These are phyloP conservation scores for Dimorphilus gyrociliatus DNA, from an alignment of 2,888 invertebrate species.

Conservation along the genomic window DNA sequence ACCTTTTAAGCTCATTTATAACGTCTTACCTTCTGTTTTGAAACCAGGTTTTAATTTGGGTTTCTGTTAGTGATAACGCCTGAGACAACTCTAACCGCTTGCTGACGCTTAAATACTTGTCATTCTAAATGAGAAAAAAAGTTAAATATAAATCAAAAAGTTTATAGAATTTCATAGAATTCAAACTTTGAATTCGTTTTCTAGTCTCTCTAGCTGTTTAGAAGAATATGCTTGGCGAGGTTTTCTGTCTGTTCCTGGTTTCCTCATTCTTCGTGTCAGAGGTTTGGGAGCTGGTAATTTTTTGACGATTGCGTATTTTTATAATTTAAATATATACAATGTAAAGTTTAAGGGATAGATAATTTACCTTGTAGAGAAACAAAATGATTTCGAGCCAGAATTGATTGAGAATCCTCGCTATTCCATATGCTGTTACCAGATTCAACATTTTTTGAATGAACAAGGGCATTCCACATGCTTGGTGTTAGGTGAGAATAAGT, in stretches of 20 bases:
- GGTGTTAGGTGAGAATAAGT: too few relatives aligned
- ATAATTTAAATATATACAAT: too few relatives aligned
- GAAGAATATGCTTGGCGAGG: slow-evolving; percentile 91
- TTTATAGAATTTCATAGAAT: slow-evolving; percentile 2
- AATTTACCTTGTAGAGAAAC: too few relatives aligned
- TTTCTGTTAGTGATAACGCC: slow-evolving; percentile 69
- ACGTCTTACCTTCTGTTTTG: slow-evolving; percentile 53
- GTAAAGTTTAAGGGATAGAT: too few relatives aligned
- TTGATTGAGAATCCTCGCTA: too few relatives aligned
- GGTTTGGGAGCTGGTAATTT: slow-evolving; percentile 48
- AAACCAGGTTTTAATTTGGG: slow-evolving; percentile 93
- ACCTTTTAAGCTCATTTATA: too few relatives aligned
- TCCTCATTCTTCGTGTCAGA: slow-evolving; percentile 58
- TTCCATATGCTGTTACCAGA: too few relatives aligned
- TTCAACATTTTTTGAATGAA: too few relatives aligned
- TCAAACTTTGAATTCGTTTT: slow-evolving; percentile 70
- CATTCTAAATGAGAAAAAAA: slow-evolving; percentile 44
- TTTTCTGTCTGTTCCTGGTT: slow-evolving; percentile 76
- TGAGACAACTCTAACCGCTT: slow-evolving; percentile 85
- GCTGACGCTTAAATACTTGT: slow-evolving; percentile 87
- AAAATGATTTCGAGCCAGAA: too few relatives aligned
- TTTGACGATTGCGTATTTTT: too few relatives aligned
- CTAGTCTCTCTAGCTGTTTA: slow-evolving; percentile 73
- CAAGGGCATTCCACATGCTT: too few relatives aligned
- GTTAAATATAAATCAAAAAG: background rate